Base-by-base conservation (phyloP, 2,797 vertebrate species). In the Bovichtus diacanthus region DNA sequence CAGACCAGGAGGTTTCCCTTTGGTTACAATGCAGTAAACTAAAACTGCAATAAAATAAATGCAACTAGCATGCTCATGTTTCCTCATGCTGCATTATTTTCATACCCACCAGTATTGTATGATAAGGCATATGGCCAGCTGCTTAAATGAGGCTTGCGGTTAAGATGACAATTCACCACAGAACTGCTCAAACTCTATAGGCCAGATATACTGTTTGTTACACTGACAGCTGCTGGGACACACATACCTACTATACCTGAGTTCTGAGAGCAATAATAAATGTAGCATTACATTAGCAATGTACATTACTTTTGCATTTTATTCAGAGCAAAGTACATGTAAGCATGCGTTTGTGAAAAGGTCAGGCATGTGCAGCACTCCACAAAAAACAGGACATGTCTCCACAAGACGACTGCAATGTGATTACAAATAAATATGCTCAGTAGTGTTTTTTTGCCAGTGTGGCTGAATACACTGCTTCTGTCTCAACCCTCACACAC, bases 351-450 rank as follows among this genome's bases (percentile, higher is more conserved):
- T 23, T 49, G 41, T 65, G 7, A 59, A 63, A 78, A 72, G 53
- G 68, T 60, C 80, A 84, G 53, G 29, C 49, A 36, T 12, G 0
- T 44, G 21, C 41, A 67, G 44, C 39, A 2, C 27, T 67, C 21
- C 36, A 70, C 62, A 61, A 62, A 81, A 72, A 43, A 4, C 47
- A 75, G 44, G 39, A 63, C 65, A 51, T 38, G 69, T 76, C 50
- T 70, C 36, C 15, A 25, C 50, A 70, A 54, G 60, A 62, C 2
- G 3, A 4, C 41, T 31, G 50, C n/a, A n/a, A n/a, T n/a, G n/a
- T n/a, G n/a, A n/a, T n/a, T n/a, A n/a, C n/a, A n/a, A 64, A 49
- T 10, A 64, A 21, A 27, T 16, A 15, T 34, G 29, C 55, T 59
- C 12, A 9, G 13, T 15, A 12, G 39, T 2, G 2, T n/a, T n/a